A percentile compares a stretch with the other conserved stretches of the same genome.
These are phyloP conservation scores for Cydia amplana DNA, from an alignment of 1,140 invertebrate species.

Conservation along the genomic window DNA sequence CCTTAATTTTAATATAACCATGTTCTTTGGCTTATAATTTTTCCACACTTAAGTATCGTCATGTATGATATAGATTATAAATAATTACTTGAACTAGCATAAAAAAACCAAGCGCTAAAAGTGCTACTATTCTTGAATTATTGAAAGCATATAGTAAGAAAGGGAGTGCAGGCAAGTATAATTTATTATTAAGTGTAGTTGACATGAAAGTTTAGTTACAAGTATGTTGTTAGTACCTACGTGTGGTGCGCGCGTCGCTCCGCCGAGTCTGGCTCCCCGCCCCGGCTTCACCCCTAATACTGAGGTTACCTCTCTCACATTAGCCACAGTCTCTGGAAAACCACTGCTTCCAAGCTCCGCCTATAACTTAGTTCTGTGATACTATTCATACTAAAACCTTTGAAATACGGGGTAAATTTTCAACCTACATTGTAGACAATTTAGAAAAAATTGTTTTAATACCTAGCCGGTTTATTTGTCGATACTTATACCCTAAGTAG, in stretches of 20 bases:
- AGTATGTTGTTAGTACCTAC: neutral
- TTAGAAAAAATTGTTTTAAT: too few relatives aligned
- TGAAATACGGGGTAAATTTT: neutral
- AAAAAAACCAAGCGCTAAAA: neutral
- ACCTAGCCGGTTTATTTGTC: too few relatives aligned
- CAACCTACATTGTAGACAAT: too few relatives aligned
- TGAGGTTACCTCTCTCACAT: slow-evolving; percentile 46
- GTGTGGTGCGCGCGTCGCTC: slow-evolving; percentile 53
- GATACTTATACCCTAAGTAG: too few relatives aligned
- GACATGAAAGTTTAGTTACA: neutral
- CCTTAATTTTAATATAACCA: slow-evolving; percentile 33
- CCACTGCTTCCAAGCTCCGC: slow-evolving; percentile 36
- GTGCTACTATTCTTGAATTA: neutral
- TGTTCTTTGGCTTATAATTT: neutral
- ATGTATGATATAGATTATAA: neutral
- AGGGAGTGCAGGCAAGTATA: neutral
- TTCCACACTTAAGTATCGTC: neutral
- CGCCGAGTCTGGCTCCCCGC: slow-evolving; percentile 35
- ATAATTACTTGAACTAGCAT: neutral
- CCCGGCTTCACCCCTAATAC: slow-evolving; percentile 33
- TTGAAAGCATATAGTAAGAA: neutral
- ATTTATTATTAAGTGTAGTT: neutral
- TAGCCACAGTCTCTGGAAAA: slow-evolving; percentile 46
- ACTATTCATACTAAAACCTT: neutral
- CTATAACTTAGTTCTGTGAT: slow-evolving; percentile 39